Base-by-base conservation (phyloP, 2,797 vertebrate species). In the Linurgus olivaceus region DNA sequence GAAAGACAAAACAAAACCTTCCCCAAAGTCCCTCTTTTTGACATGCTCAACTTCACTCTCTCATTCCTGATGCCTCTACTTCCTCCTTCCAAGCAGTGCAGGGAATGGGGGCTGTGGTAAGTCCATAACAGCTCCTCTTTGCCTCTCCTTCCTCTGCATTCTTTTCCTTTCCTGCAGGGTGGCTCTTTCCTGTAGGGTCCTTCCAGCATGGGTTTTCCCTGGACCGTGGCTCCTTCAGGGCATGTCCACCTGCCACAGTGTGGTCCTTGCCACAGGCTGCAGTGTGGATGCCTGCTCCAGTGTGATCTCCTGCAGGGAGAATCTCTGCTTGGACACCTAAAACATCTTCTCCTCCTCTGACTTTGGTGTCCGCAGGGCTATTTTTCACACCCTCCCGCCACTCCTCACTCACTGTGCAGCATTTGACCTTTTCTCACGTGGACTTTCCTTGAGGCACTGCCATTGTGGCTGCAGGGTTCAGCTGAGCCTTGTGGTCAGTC, bases 141-240 rank as follows among this genome's bases (percentile, higher is more conserved):
- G 17, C 26, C 13, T 66, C 13, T 57, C 28, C 7, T 17, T 80
- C 17, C 24, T 59, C 35, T 6, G 1, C 38, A 31, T 16, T 20
- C 21, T 55, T 72, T 40, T 23, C 17, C 13, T 11, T 8, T 58
- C 57, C 50, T 59, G 29, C 28, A 52, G 11, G 3, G 17, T 21
- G 17, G 11, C 42, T 82, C 23, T 8, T 63, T 45, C 44, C 44
- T 24, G 9, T 23, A 24, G 44, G 24, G 44, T 70, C 26, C 37
- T 58, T 47, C 38, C 33, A 48, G 17, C 0, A 0, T 18, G n/a
- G 23, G 6, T 5, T 52, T 11, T 70, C 11, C 31, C 23, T 5
- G 23, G 40, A 31, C 17, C 3, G 1, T 15, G 42, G 67, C 17
- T 93, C 63, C 58, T 67, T 58, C 50, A 52, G 59, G 50, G 11